Evolutionary conservation across 2,888 invertebrate species (phyloP), one percentile per base, ranked within the genome.

Genomic region (Teinopalpus imperialis): DNA sequence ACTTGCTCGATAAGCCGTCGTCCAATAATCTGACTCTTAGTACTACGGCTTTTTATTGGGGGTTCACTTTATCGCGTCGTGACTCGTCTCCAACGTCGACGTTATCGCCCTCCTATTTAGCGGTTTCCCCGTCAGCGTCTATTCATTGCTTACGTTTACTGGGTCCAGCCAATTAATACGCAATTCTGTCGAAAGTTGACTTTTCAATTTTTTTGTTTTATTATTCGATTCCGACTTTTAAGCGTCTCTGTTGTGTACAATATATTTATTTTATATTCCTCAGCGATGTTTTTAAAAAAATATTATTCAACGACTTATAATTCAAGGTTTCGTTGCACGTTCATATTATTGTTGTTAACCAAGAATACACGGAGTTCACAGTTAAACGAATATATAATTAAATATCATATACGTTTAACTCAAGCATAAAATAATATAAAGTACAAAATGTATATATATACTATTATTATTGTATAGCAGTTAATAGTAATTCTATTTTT

Each of bases 1-100:
- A 77, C 73, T 72, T 66, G 63, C 62, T 66, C 67, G 85, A 88
- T 87, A 87, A 86, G 81, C 63, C 68, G 64, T 52, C 69, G 68
- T 61, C 73, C 70, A 76, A 82, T 85, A 82, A 85, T 82, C 77
- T 74, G 69, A 66, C 63, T 61, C 61, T 59, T 63, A 72, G 74
- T 72, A 63, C 69, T 76, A 71, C 64, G 69, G 67, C 65, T 70
- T 79, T 81, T 82, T 83, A 82, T 82, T 79, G 65, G 68, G 61
- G 75, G 66, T 60, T 65, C 57, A 64, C 62, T 77, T 82, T 82
- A 83, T 85, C 82, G 64, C 61, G 43, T 56, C 62, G 69, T 74
- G 78, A 77, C 76, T 72, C 66, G 69, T 74, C 74, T 75, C 70
- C 69, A 61, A 54, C 56, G 53, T 51, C 48, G 74, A 74, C 80